phyloP scores from a whole-genome alignment of 2,797 vertebrate genomes.

The Poeciliopsis paucimaculata region DNA sequence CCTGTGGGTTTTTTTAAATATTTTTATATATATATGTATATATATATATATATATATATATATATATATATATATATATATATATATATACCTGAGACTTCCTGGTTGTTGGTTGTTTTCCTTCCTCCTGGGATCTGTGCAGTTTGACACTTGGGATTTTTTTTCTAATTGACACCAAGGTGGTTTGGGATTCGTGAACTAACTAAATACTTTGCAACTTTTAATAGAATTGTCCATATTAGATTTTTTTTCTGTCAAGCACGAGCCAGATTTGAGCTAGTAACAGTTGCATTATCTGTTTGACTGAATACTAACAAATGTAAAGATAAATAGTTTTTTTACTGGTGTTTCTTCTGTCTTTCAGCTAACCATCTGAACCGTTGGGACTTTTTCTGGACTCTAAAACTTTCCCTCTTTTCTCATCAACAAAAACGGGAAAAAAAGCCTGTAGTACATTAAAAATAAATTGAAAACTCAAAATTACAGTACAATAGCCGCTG shows the following conservation, averaged over 20 bases:
- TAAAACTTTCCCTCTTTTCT: constrained; percentile 66
- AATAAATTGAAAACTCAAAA: constrained; percentile 38
- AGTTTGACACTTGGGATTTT: constrained; percentile 61
- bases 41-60: too few species aligned
- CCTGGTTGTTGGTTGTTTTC: constrained; percentile 45
- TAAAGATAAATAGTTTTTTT: constrained; percentile 50
- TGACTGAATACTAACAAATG: constrained; percentile 68
- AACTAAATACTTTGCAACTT: constrained; percentile 45
- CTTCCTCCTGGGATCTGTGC: constrained; percentile 59
- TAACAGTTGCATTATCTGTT: constrained; percentile 41
- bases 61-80: too few species aligned
- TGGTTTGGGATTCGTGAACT: constrained; percentile 66
- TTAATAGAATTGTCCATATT: constrained; percentile 27
- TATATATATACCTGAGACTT: constrained; percentile 21
- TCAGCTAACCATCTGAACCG: constrained; percentile 90
- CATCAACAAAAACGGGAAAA: constrained; percentile 62
- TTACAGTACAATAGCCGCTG: constrained; percentile 48
- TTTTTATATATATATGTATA: too few species aligned
- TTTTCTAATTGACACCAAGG: constrained; percentile 65
- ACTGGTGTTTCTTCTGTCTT: constrained; percentile 79
- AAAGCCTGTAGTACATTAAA: constrained; percentile 54
- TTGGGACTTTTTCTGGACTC: constrained; percentile 83
- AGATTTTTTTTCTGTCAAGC: constrained; percentile 40
- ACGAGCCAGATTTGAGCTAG: constrained; percentile 26
- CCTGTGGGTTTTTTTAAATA: too few species aligned